Evolutionary conservation across 2,888 invertebrate genomes (phyloP).

Genomic region (Zhuqinia jingwanae): DNA sequence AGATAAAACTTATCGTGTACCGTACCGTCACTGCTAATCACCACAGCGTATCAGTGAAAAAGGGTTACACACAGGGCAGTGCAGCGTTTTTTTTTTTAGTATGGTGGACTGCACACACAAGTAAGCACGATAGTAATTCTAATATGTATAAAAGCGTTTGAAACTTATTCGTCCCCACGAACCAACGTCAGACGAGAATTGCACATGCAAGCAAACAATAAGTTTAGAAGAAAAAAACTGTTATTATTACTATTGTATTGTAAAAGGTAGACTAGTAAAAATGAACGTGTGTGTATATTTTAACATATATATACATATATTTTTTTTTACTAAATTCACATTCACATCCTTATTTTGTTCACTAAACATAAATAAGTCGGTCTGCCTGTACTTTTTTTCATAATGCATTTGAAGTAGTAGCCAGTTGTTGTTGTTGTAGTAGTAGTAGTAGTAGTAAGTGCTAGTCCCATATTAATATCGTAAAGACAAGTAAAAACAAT

Average conservation of each 20-base stretch:
- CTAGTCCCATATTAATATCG: background rate
- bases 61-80: constrained; percentile 24
- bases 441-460: no score
- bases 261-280: constrained; percentile 39
- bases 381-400: constrained; percentile 17
- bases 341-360: constrained; percentile 52
- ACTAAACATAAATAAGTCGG: constrained; percentile 40
- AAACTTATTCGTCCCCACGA: background rate
- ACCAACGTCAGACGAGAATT: constrained; percentile 19
- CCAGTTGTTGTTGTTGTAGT: background rate
- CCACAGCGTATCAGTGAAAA: constrained; percentile 43
- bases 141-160: constrained; percentile 17
- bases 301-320: no score
- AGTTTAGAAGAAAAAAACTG: constrained; percentile 19
- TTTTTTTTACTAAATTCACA: constrained; percentile 22
- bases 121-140: no score
- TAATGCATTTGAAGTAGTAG: constrained; percentile 5
- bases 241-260: constrained; percentile 36
- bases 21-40: constrained; percentile 46
- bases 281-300: background rate
- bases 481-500: background rate
- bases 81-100: background rate
- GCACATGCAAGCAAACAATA: constrained; percentile 52
- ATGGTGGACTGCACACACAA: no score
- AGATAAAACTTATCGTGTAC: constrained; percentile 54